Base-by-base conservation (phyloP, 2,888 invertebrate genomes). In the Fabriciana adippe region DNA sequence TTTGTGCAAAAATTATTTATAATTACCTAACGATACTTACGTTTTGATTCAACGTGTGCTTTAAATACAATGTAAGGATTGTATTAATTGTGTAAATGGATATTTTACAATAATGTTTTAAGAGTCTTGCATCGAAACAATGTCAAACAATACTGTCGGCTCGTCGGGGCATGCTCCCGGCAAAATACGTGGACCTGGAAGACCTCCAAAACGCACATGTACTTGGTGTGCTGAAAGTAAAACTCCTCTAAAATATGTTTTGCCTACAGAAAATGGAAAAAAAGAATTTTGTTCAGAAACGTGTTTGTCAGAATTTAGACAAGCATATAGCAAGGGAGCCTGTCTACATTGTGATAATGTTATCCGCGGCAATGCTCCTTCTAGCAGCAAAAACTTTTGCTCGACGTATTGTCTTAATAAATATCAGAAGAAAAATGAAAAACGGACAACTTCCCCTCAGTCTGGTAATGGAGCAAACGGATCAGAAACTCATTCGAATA, bases 231-330 rank as follows among this genome's bases (percentile, higher is more conserved):
- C 95, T 67, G 97, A 97, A 87, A 95, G 95, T 71, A 97, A 96
- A 88, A 94, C 96, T 72, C 95, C 96, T 3, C 85, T 98, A 64
- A 97, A 97, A 82, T 98, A 97, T 88, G 96, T 97, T 45, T 89
- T 97, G 73, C 98, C 97, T 13, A 96, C 96, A 3, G 96, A 96
- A 79, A 96, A 97, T 83, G 97, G 97, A 14, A 97, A 97, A 81
- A 97, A 97, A 81, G 97, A 97, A 82, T 98, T 98, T 86, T 98
- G 98, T 87, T 97, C 98, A 0, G 97, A 97, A 87, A 96, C 95
- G 45, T 98, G 98, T 88, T 93, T 98, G 57, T 95, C 96, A 1
- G 97, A 97, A 89, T 98, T 97, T 84, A 94, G 97, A 64, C 97
- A 97, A 85, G 97, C 97, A 1, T 97, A 97, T 79, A 95, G 95